phyloP scores from a whole-genome alignment of 2,113 vertebrate genomes.

The Bostrychus sinensis region DNA sequence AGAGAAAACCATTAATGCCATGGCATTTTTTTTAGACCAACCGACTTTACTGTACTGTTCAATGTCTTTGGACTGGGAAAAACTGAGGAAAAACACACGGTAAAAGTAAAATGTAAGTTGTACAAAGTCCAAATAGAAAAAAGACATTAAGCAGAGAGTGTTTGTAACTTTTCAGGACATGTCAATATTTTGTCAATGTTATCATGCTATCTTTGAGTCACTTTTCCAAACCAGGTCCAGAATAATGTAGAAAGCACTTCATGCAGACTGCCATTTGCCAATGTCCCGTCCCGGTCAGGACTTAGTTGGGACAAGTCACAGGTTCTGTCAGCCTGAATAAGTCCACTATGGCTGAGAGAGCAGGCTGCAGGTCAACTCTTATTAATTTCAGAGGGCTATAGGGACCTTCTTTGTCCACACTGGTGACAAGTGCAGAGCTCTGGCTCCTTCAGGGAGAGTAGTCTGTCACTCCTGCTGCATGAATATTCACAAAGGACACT shows the following conservation, averaged over 20 bases:
- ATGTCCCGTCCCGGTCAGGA: conserved; percentile 15
- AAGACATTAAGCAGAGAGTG: too few species aligned
- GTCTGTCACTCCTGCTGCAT: conserved; percentile 53
- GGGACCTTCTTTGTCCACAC: conserved; percentile 38
- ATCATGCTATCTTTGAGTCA: conserved; percentile 33
- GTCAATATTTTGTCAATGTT: conserved; percentile 40
- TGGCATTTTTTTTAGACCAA: background rate
- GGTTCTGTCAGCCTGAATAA: conserved; percentile 56
- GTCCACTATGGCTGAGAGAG: conserved; percentile 19
- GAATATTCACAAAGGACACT: conserved; percentile 37
- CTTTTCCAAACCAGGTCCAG: conserved; percentile 23
- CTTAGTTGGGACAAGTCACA: conserved; percentile 46
- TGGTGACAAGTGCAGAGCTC: conserved; percentile 58
- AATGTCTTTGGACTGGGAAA: background rate
- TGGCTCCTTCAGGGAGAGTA: conserved; percentile 48
- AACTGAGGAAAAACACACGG: background rate
- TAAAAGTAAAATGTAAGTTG: background rate
- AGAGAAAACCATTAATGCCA: background rate
- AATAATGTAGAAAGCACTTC: conserved; percentile 36
- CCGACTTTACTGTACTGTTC: background rate
- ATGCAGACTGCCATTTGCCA: conserved; percentile 43
- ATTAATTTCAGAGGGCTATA: conserved; percentile 56
- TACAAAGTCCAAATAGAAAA: background rate
- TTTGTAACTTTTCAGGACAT: conserved; percentile 1
- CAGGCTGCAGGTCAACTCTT: conserved; percentile 51